phyloP scores from a whole-genome alignment of 2,113 vertebrate species.

The Mungos mungo region DNA sequence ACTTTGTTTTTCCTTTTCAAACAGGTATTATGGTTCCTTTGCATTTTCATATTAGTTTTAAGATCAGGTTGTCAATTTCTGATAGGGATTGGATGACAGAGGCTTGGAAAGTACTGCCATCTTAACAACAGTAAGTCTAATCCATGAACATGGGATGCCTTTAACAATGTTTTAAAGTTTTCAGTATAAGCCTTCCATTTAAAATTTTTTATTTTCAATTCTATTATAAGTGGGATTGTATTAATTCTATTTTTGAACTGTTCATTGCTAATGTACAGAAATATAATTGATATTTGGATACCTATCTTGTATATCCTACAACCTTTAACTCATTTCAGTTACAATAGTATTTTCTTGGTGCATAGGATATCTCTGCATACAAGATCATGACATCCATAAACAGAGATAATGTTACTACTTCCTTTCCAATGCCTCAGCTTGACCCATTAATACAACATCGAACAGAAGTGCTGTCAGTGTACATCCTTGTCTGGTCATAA shows the following conservation, averaged over 20 bases:
- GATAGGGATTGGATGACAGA: neutral
- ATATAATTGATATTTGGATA: neutral
- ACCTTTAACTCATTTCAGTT: neutral
- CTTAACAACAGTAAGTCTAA: neutral
- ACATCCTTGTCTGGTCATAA: neutral
- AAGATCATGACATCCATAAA: neutral
- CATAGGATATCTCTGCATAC: neutral
- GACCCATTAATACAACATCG: neutral
- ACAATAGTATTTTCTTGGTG: neutral
- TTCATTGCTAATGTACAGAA: neutral
- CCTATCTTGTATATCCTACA: neutral
- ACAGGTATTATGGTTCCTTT: neutral
- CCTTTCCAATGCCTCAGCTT: neutral
- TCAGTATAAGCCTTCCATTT: neutral
- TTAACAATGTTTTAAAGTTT: neutral
- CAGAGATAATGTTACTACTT: neutral
- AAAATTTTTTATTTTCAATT: neutral
- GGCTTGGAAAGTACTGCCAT: neutral
- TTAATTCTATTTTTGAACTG: conserved; percentile 15
- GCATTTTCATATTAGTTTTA: neutral
- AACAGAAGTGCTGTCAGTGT: neutral
- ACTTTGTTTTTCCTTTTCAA: neutral
- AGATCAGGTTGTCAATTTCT: neutral
- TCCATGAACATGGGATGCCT: neutral
- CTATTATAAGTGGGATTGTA: neutral